Evolutionary conservation across 2,888 invertebrate species (phyloP).

Genomic region (Rotaria sp.): DNA sequence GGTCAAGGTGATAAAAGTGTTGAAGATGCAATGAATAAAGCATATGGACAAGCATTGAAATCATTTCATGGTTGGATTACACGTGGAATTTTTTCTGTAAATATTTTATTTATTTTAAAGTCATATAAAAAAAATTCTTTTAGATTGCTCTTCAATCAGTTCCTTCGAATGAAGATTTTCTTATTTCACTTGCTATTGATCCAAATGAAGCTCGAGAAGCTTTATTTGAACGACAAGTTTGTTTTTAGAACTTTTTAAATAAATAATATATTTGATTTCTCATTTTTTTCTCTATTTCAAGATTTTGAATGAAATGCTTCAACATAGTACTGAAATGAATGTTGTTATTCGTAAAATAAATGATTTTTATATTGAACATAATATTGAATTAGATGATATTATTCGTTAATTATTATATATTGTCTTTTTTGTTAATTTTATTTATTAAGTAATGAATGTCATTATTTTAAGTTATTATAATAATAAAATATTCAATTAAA

Average conservation of each 20-base stretch:
- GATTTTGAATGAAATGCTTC: neutral
- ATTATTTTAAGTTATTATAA: too few relatives aligned
- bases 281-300: neutral
- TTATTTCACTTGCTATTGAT: constrained; percentile 44
- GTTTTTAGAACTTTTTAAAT: neutral
- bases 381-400: neutral
- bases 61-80: constrained; percentile 55
- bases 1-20: constrained; percentile 46
- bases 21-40: constrained; percentile 46
- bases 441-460: too few relatives aligned
- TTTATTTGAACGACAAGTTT: constrained; percentile 42
- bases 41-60: constrained; percentile 51
- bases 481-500: too few relatives aligned
- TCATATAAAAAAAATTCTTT: constrained; percentile 18
- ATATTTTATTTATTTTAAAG: neutral
- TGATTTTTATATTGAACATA: neutral
- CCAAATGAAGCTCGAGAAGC: constrained; percentile 41
- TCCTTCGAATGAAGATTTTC: constrained; percentile 47
- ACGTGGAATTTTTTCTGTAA: constrained; percentile 53
- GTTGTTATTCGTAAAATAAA: neutral
- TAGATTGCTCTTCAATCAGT: constrained; percentile 51
- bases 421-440: too few relatives aligned
- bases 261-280: neutral
- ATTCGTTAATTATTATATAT: neutral
- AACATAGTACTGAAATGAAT: neutral